Evolutionary conservation across 2,797 vertebrate species (phyloP).

Genomic region (Sitta carolinensis): DNA sequence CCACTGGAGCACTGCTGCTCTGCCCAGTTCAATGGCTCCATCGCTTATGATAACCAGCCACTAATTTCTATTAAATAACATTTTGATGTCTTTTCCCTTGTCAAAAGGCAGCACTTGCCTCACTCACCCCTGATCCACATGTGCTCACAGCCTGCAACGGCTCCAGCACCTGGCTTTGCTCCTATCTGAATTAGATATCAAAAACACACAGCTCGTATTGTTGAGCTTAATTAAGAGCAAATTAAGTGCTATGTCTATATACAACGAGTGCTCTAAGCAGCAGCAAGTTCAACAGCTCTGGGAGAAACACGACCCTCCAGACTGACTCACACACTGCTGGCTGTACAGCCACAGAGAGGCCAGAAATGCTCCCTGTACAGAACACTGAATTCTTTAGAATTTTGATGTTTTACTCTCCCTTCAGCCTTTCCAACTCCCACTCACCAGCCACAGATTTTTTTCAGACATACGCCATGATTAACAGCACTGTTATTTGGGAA

Average conservation of each 20-base stretch:
- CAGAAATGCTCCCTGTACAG: neutral
- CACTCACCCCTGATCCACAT: neutral
- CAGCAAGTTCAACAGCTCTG: neutral
- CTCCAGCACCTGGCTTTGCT: neutral
- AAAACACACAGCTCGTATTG: neutral
- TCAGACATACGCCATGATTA: constrained; percentile 2
- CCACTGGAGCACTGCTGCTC: neutral
- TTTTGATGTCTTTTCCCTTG: neutral
- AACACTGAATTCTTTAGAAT: neutral
- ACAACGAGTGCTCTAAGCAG: neutral
- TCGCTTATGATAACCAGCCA: accelerated
- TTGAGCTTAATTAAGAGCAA: constrained; percentile 25
- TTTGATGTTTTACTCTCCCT: constrained; percentile 11
- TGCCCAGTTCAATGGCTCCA: accelerated
- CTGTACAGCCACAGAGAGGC: neutral
- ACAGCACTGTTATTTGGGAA: neutral
- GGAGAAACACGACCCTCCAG: neutral
- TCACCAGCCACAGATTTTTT: neutral
- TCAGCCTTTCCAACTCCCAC: constrained; percentile 23
- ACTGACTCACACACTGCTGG: neutral
- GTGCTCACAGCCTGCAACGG: neutral
- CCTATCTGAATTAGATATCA: constrained; percentile 4
- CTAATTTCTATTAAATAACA: neutral
- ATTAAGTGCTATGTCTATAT: neutral
- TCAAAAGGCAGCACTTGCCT: neutral